Evolutionary conservation across 2,797 vertebrate genomes (phyloP), one percentile per base, ranked within the genome.

Genomic region (Leuciscus waleckii): DNA sequence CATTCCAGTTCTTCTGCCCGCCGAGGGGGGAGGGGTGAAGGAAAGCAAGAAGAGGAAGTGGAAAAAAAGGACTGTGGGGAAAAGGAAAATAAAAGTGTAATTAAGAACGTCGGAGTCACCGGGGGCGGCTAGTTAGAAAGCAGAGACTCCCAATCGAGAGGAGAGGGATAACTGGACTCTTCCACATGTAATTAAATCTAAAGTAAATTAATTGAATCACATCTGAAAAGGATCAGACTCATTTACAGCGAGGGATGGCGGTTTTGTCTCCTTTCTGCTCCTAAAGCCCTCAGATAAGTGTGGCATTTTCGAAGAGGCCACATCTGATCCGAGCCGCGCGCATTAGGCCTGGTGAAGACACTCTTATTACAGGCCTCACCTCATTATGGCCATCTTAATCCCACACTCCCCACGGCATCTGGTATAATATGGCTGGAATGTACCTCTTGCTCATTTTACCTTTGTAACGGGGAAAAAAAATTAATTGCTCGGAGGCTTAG

Each of bases 141-240:
- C 75, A 79, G 86, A 90, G 94, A 93, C 94, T 93, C 93, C 94
- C 94, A 93, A 93, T 93, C 76, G 88, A 93, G 93, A 92, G 90
- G 89, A 94, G 92, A 92, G 88, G 92, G 92, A 95, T 94, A 94
- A 94, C 93, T 94, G 91, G 94, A 95, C 93, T 94, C 94, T 93
- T 93, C 93, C 85, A 89, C 93, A 92, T 93, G 93, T 96, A 95
- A 96, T 96, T 95, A 96, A 95, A 95, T 95, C 94, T 94, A 94
- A 94, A 92, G 93, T 93, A 95, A 95, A 95, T 95, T 95, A 96
- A 96, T 95, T 96, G 93, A 96, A 95, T 95, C 94, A 93, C 92
- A 95, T 94, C 92, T 93, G 94, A 96, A 95, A 95, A 92, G 92
- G 94, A 96, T 95, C 93, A 93, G 93, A 93, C 94, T 94, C 93